Conservation (phyloP, 2,888 invertebrate genomes). For the Archaeoteleia sp. region DNA sequence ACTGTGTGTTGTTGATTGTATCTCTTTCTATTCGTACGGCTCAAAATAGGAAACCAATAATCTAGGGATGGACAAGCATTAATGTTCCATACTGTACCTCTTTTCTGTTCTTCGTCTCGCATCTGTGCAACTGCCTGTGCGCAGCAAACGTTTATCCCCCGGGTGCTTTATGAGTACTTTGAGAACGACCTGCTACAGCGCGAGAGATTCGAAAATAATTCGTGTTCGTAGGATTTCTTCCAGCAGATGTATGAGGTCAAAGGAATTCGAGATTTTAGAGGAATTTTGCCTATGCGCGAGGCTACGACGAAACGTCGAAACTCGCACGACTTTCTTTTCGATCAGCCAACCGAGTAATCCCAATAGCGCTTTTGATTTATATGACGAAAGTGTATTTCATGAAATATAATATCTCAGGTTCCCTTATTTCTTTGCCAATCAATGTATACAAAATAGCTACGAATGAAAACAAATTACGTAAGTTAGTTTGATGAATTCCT, state of each 20-base stretch:
- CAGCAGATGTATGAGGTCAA: slow-evolving; percentile 41
- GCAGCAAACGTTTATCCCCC: slow-evolving; percentile 44
- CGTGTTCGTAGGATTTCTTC: slow-evolving; percentile 31
- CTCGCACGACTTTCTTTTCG: slow-evolving; percentile 32
- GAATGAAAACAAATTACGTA: no score
- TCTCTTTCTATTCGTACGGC: no score
- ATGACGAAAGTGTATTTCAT: slow-evolving; percentile 44
- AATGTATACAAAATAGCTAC: no score
- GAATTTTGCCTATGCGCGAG: slow-evolving; percentile 24
- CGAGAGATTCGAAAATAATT: slow-evolving; percentile 54
- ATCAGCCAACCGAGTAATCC: slow-evolving; percentile 20
- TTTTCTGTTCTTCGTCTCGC: slow-evolving; percentile 27
- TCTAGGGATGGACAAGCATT: no score
- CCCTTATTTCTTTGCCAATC: slow-evolving; percentile 5
- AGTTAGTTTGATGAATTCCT: no score
- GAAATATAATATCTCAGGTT: slow-evolving; percentile 32
- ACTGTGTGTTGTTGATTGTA: no score
- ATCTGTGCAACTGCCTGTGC: slow-evolving; percentile 18
- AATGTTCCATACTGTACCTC: no score
- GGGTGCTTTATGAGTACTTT: slow-evolving; percentile 50
- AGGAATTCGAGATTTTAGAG: slow-evolving; percentile 44
- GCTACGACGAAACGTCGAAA: slow-evolving; percentile 24
- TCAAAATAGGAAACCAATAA: no score
- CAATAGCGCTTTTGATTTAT: slow-evolving; percentile 54
- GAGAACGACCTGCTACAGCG: slow-evolving; percentile 34